phyloP scores from a whole-genome alignment of 1,140 invertebrate genomes.

The Pogonomyrmex californicus region DNA sequence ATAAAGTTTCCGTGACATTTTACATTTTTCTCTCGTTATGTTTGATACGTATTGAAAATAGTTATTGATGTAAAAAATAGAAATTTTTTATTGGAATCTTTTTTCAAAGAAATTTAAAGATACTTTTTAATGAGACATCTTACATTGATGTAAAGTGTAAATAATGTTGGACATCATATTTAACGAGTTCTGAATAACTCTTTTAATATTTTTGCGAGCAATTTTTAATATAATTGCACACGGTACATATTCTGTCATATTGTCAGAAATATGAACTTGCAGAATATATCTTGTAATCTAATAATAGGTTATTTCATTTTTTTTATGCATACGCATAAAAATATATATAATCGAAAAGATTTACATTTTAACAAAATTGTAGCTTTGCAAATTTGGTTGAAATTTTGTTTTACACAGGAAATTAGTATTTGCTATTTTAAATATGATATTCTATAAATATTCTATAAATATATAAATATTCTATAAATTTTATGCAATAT shows the following conservation, averaged over 20 bases:
- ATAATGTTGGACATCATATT: background rate
- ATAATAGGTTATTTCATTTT: background rate
- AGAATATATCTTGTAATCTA: constrained; percentile 8
- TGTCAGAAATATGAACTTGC: background rate
- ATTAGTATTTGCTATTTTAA: constrained; percentile 11
- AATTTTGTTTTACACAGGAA: constrained; percentile 10
- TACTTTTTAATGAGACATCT: background rate
- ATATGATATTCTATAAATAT: background rate
- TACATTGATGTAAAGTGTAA: background rate
- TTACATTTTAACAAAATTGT: constrained; percentile 10
- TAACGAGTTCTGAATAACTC: background rate
- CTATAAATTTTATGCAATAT: background rate
- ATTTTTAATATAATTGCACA: constrained; percentile 5
- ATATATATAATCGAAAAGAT: constrained; percentile 15
- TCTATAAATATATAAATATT: background rate
- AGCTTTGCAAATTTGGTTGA: background rate
- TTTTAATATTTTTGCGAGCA: constrained; percentile 2
- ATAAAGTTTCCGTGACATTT: background rate
- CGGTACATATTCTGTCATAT: background rate
- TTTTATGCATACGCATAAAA: background rate
- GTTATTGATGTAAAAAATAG: no score
- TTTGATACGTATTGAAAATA: background rate
- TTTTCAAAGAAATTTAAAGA: background rate
- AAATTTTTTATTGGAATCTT: constrained; percentile 11
- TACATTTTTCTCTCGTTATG: background rate